A percentile compares a stretch with the other conserved stretches of the same genome.
These are phyloP conservation scores for Haliclona indistincta DNA, from an alignment of 37 sponge, comb jelly and placozoan species.

Conservation along the genomic window DNA sequence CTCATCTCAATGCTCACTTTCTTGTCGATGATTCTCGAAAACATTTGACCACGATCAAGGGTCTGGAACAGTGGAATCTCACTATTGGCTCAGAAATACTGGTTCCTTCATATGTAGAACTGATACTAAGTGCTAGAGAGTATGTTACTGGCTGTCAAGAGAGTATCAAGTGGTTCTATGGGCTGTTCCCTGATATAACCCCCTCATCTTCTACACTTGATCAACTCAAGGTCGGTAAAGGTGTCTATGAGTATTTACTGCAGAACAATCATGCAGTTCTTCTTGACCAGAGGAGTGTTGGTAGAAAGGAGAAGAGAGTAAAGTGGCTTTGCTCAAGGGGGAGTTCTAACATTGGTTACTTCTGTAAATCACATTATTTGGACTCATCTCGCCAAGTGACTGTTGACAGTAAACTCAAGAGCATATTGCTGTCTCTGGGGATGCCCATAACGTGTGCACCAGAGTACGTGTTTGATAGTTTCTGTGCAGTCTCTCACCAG, in stretches of 20 bases:
- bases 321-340: too few relatives aligned
- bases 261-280: conserved; percentile 7
- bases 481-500: background rate
- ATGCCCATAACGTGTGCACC: conserved; percentile 27
- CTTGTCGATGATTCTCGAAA: conserved; percentile 67
- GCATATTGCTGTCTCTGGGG: conserved; percentile 20
- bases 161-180: conserved; percentile 32
- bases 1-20: conserved; percentile 76
- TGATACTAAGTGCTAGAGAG: conserved; percentile 21
- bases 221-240: background rate
- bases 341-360: conserved; percentile 12
- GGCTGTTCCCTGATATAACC: conserved; percentile 46
- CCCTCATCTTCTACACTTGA: background rate
- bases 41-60: conserved; percentile 35
- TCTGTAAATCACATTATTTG: background rate
- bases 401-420: background rate
- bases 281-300: background rate
- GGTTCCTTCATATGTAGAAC: conserved; percentile 41
- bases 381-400: too few relatives aligned
- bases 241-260: conserved; percentile 6
- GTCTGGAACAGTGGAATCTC: conserved; percentile 40
- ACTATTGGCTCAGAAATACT: conserved; percentile 18
- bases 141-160: background rate
- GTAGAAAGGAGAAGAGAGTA: background rate
- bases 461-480: background rate